phyloP scores from a whole-genome alignment of 2,888 invertebrate genomes.

The Mythimna pallens region DNA sequence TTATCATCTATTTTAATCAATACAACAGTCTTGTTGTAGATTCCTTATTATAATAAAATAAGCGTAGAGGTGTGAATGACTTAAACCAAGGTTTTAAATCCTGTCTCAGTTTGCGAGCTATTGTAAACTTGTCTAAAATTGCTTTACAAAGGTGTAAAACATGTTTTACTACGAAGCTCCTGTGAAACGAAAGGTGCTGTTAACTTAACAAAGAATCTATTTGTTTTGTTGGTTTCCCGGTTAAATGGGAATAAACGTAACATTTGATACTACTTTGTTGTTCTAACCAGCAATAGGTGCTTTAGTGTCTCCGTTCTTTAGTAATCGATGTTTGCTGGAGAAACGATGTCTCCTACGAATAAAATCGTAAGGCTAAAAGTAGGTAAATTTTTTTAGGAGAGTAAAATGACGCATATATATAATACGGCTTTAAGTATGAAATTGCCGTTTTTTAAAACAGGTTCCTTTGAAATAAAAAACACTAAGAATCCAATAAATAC shows the following conservation, averaged over 20 bases:
- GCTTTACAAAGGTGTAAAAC: conserved; percentile 36
- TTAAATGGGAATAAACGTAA: conserved; percentile 10
- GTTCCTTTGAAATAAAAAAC: too few species aligned
- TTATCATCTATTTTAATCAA: conserved; percentile 45
- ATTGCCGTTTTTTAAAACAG: too few species aligned
- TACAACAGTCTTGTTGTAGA: neutral
- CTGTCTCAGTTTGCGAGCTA: conserved; percentile 29
- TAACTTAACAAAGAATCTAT: conserved; percentile 43
- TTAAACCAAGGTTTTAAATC: conserved; percentile 4
- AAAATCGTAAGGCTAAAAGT: too few species aligned
- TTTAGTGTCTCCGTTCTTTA: neutral
- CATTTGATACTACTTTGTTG: conserved; percentile 13
- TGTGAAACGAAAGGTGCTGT: conserved; percentile 37
- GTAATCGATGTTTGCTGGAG: neutral
- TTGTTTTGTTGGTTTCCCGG: conserved; percentile 14
- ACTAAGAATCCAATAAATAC: too few species aligned
- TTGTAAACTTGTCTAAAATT: conserved; percentile 41
- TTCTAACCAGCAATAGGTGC: neutral
- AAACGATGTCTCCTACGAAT: too few species aligned
- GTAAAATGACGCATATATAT: too few species aligned
- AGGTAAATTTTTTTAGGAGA: too few species aligned
- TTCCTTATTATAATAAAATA: conserved; percentile 9
- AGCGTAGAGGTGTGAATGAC: neutral
- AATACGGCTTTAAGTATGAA: too few species aligned
- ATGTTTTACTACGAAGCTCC: conserved; percentile 41